Evolutionary conservation across 2,113 vertebrate species (phyloP).

Genomic region (Entosphenus tridentatus): DNA sequence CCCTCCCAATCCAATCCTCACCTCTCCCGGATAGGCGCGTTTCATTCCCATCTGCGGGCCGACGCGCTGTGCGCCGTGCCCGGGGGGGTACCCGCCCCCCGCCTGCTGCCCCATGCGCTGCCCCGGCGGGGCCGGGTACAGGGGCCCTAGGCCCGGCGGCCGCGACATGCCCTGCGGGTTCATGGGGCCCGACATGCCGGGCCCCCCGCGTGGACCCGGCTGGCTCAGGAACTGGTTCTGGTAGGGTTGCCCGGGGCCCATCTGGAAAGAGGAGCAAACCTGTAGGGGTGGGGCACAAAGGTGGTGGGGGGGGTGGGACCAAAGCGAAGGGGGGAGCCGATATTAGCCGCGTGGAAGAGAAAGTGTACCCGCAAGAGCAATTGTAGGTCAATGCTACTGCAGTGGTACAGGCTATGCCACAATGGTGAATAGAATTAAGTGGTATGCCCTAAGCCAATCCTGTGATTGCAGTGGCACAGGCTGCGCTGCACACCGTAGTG

Average conservation of each 20-base stretch:
- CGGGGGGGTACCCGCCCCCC: slow-evolving; percentile 20
- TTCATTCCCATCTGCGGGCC: neutral
- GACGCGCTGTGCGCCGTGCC: too few species aligned
- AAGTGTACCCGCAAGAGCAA: too few species aligned
- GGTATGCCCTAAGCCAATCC: too few species aligned
- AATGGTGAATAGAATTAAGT: too few species aligned
- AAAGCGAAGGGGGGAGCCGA: too few species aligned
- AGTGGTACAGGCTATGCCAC: too few species aligned
- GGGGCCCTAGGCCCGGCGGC: slow-evolving; percentile 19
- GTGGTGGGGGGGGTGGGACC: too few species aligned
- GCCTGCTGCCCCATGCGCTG: slow-evolving; percentile 55
- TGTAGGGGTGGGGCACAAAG: neutral
- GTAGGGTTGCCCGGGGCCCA: slow-evolving; percentile 54
- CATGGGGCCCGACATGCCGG: slow-evolving; percentile 17
- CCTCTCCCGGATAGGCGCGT: neutral
- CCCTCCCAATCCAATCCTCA: neutral
- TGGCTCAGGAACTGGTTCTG: slow-evolving; percentile 64
- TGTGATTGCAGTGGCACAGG: too few species aligned
- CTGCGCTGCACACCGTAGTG: too few species aligned
- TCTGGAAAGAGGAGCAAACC: slow-evolving; percentile 21
- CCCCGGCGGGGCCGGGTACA: slow-evolving; percentile 39
- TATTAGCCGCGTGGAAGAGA: too few species aligned
- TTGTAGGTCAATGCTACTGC: too few species aligned
- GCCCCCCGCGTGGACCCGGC: slow-evolving; percentile 38
- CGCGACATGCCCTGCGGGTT: slow-evolving; percentile 24